phyloP scores from a whole-genome alignment of 2,888 invertebrate species.

The Nineta flava region DNA sequence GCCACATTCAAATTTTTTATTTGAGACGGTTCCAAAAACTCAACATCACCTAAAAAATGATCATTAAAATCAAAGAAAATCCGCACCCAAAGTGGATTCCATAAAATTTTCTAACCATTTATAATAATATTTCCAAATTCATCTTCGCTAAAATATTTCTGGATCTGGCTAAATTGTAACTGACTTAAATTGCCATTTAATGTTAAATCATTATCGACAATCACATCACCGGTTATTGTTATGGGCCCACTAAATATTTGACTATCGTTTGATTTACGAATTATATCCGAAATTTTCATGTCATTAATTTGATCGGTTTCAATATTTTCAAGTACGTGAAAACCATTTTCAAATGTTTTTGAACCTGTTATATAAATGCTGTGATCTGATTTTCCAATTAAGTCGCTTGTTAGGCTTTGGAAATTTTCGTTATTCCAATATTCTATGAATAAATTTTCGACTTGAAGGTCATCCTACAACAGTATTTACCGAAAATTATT shows the following conservation, averaged over 20 bases:
- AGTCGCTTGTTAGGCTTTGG: conserved; percentile 23
- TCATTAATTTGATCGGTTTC: conserved; percentile 25
- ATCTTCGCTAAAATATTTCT: conserved; percentile 14
- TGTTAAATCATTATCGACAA: conserved; percentile 20
- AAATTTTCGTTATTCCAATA: conserved; percentile 25
- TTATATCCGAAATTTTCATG: conserved; percentile 23
- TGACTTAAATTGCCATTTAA: conserved; percentile 23
- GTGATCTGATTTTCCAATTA: conserved; percentile 26
- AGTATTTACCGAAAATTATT: background rate
- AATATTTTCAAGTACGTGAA: conserved; percentile 21
- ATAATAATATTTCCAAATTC: conserved; percentile 16
- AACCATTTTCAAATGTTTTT: conserved; percentile 22
- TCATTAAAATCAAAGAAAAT: background rate
- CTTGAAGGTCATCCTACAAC: conserved; percentile 14
- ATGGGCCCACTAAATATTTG: conserved; percentile 22
- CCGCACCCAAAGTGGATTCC: background rate
- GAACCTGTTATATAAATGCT: conserved; percentile 17
- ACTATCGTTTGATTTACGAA: conserved; percentile 22
- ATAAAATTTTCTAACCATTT: conserved; percentile 15
- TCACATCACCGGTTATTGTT: conserved; percentile 21
- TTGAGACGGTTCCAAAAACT: conserved; percentile 17
- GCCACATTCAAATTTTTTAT: conserved; percentile 19
- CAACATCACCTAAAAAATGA: conserved; percentile 19
- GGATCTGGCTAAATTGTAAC: conserved; percentile 16
- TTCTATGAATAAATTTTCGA: conserved; percentile 19